phyloP scores from a whole-genome alignment of 2,888 invertebrate genomes.

The Actias luna region DNA sequence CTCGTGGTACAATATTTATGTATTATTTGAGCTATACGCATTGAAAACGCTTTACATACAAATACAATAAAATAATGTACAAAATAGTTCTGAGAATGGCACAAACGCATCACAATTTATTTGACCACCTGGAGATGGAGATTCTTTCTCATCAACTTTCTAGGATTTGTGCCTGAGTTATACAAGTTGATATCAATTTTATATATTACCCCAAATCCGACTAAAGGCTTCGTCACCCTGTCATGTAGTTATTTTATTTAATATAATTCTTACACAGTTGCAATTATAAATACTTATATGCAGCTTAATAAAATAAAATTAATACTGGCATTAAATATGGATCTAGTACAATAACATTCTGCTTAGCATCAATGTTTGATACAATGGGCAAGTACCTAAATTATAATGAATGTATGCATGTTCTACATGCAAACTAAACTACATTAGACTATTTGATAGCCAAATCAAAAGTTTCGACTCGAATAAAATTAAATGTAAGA shows the following conservation, averaged over 20 bases:
- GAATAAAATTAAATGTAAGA: too few relatives aligned
- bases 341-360: too few relatives aligned
- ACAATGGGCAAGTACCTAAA: too few relatives aligned
- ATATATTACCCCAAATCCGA: constrained; percentile 3
- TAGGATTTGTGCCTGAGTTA: neutral
- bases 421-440: too few relatives aligned
- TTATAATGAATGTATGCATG: too few relatives aligned
- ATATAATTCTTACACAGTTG: neutral
- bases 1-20: neutral
- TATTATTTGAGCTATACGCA: constrained; percentile 15
- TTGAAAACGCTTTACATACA: constrained; percentile 11
- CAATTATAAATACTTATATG: neutral
- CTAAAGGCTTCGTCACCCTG: constrained; percentile 18
- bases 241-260: constrained; percentile 4
- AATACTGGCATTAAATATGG: neutral
- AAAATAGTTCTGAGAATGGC: constrained; percentile 22
- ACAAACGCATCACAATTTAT: constrained; percentile 18
- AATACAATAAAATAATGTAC: constrained; percentile 10
- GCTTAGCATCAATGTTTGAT: too few relatives aligned
- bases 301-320: neutral
- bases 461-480: too few relatives aligned
- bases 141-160: neutral
- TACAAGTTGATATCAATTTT: constrained; percentile 13
- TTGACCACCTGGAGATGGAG: constrained; percentile 23
- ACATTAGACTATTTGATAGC: too few relatives aligned